phyloP scores from a whole-genome alignment of 2,797 vertebrate species.

The Trachurus trachurus region DNA sequence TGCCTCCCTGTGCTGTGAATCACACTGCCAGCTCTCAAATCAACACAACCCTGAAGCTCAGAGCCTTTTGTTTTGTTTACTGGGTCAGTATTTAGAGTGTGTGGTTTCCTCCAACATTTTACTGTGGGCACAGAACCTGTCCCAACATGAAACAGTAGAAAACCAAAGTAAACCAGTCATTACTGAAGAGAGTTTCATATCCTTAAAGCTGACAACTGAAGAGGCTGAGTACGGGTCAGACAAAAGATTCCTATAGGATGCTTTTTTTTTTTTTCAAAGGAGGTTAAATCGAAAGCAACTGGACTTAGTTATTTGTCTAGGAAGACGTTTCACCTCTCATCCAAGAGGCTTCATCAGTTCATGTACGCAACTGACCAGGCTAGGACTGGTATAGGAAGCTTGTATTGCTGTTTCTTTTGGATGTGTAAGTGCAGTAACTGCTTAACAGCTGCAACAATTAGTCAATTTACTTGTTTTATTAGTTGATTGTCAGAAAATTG shows the following conservation, averaged over 20 bases:
- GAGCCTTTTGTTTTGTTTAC: background rate
- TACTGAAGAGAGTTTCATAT: slow-evolving; percentile 4
- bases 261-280: no score
- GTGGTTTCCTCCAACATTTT: background rate
- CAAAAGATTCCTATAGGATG: background rate
- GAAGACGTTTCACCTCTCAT: no score
- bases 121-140: background rate
- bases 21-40: background rate
- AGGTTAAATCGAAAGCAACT: no score
- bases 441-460: background rate
- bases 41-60: background rate
- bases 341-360: no score
- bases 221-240: background rate
- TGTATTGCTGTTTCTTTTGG: background rate
- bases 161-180: slow-evolving; percentile 11
- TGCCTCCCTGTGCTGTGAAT: background rate
- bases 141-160: background rate
- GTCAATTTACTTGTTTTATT: background rate
- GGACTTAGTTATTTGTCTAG: no score
- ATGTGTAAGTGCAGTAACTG: background rate
- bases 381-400: background rate
- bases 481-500: background rate
- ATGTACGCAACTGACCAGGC: no score
- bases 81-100: background rate
- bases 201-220: background rate